Evolutionary conservation across 2,888 invertebrate species (phyloP).

Genomic region (Lasioglossum zephyrum): DNA sequence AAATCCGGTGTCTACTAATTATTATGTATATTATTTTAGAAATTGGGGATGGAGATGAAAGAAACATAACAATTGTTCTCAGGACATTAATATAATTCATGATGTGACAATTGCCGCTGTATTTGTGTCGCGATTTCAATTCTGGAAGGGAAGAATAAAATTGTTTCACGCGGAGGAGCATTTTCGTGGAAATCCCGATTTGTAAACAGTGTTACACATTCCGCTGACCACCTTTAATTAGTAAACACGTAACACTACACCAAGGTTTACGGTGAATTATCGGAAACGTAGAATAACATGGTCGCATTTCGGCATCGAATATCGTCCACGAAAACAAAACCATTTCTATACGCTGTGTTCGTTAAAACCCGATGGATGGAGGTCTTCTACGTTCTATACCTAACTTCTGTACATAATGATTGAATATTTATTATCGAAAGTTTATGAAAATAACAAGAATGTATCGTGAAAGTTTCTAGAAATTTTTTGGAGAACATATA

Average conservation of each 20-base stretch:
- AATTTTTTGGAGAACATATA: too few relatives aligned
- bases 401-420: not conserved
- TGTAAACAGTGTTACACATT: not conserved
- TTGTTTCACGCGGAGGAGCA: not conserved
- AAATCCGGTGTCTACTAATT: too few relatives aligned
- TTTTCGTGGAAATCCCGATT: not conserved
- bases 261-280: not conserved
- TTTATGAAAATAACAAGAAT: too few relatives aligned
- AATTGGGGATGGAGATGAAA: not conserved
- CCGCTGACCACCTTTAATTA: not conserved
- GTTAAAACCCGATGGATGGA: not conserved
- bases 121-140: not conserved
- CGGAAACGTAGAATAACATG: not conserved
- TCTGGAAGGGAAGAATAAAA: not conserved
- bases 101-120: not conserved
- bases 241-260: not conserved
- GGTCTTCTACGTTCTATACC: not conserved
- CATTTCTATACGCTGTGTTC: not conserved
- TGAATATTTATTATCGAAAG: not conserved
- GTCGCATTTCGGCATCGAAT: slow-evolving; percentile 1
- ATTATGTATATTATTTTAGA: not conserved
- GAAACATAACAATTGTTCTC: too few relatives aligned
- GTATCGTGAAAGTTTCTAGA: too few relatives aligned
- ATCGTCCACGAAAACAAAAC: slow-evolving; percentile 9
- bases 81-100: not conserved